Base-by-base conservation (phyloP, 2,888 invertebrate species). In the Deilephila elpenor region DNA sequence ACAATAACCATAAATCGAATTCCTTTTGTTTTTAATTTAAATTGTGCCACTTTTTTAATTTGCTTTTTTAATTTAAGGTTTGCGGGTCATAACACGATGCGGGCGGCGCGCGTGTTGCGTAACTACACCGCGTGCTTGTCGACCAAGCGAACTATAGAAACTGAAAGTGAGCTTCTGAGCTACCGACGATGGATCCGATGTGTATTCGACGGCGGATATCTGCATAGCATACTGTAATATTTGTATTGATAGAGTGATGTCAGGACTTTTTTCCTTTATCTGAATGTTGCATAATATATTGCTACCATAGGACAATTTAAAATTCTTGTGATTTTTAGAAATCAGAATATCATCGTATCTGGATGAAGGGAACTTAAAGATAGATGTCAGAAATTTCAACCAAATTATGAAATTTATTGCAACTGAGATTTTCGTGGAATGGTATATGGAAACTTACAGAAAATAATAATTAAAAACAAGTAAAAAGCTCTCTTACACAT, bases 141-240 rank as follows among this genome's bases (percentile, higher is more conserved):
- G 78, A 76, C 80, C 88, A 84, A 86, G 83, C 81, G 83, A 83
- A 84, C 84, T 80, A 82, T 82, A 82, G 92, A 93, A 93, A 94
- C 94, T 94, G 93, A 94, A 93, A 94, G 94, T 93, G 88, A 83
- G 34, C 70, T 71, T 32, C 37, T 71, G 60, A 62, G 53, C 37
- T 70, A 71, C 71, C 64, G 59, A 44, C 71, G 56, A 64, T 37
- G 60, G 37, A 1, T 17, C 25, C 44, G 5, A 32, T 51, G 51
- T 51, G 75, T 53, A 72, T 73, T 37, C 64, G 64, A 34, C 44
- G 29, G 67, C 64, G 64, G 64, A 64, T 67, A 73, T n/a, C 29
- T 25, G 19, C 51, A 56, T 6, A 56, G 56, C n/a, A 56, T n/a
- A 56, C 56, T n/a, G 14, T 56, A 56, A 17, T 44, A 44, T 44